Base-by-base conservation (phyloP, 2,888 invertebrate genomes). In the Proisotoma minuta region DNA sequence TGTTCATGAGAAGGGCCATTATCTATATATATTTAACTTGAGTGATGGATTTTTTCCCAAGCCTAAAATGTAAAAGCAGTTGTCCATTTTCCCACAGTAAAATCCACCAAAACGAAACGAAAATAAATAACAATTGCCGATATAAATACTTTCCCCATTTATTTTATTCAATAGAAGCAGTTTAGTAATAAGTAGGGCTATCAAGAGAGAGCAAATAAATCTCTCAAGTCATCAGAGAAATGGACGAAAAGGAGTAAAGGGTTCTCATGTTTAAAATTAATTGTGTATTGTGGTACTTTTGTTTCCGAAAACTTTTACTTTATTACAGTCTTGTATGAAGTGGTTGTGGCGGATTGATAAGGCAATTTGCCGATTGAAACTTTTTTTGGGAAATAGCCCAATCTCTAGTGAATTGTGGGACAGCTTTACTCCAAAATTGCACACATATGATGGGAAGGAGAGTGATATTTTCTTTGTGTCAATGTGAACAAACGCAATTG, bases 11-110 rank as follows among this genome's bases (percentile, higher is more conserved):
- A n/a, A n/a, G n/a, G n/a, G n/a, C n/a, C n/a, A n/a, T n/a, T n/a
- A n/a, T n/a, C n/a, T n/a, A n/a, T n/a, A n/a, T n/a, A n/a, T n/a
- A n/a, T n/a, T n/a, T n/a, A n/a, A n/a, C n/a, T n/a, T n/a, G n/a
- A n/a, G n/a, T n/a, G n/a, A n/a, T n/a, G n/a, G n/a, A n/a, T n/a
- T n/a, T n/a, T n/a, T n/a, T n/a, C n/a, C n/a, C n/a, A n/a, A n/a
- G n/a, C n/a, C n/a, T n/a, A n/a, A n/a, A n/a, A n/a, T n/a, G n/a
- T n/a, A n/a, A 22, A 20, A 50, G 29, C 53, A 54, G 34, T 28
- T 54, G 53, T n/a, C 18, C 23, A 12, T 3, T 3, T 34, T 54
- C 53, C 39, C 53, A 54, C 53, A 18, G 39, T 54, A 54, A 54
- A 50, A 8, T 15, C 5, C 23, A 18, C 43, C 20, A 18, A n/a